Percentiles rank a stretch among this genome's conserved stretches.
Conservation (phyloP, 2,797 vertebrate species). For the Rhyacichthys aspro region DNA sequence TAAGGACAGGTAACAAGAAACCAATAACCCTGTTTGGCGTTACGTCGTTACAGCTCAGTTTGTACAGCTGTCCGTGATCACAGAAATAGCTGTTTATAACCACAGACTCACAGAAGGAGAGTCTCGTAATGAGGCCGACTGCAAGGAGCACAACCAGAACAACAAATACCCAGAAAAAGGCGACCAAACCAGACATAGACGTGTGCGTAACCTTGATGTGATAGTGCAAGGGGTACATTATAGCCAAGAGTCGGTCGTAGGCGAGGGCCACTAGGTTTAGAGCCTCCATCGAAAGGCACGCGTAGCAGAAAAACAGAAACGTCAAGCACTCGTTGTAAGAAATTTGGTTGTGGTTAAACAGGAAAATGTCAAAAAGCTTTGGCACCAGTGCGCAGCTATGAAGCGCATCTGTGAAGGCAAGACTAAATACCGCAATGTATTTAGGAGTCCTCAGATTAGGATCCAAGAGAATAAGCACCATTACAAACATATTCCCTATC, state of each 20-base stretch:
- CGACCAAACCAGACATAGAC: conserved; percentile 48
- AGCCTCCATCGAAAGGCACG: conserved; percentile 4
- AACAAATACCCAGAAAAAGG: conserved; percentile 34
- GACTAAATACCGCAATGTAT: conserved; percentile 9
- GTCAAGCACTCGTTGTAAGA: conserved; percentile 6
- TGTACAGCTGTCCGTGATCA: conserved; percentile 66
- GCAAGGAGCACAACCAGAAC: background rate
- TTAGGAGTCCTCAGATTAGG: conserved; percentile 6
- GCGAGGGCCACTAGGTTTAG: conserved; percentile 23
- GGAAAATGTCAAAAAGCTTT: conserved; percentile 1
- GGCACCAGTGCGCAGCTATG: background rate
- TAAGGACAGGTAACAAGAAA: conserved; percentile 17
- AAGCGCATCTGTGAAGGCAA: background rate
- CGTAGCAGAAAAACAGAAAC: conserved; percentile 6
- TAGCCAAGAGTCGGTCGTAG: conserved; percentile 70
- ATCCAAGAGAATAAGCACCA: conserved; percentile 3
- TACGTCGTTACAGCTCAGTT: conserved; percentile 60
- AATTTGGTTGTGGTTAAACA: background rate
- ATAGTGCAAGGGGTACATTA: conserved; percentile 67
- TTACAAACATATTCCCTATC: conserved; percentile 6
- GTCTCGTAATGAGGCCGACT: conserved; percentile 54
- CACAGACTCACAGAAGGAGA: conserved; percentile 63
- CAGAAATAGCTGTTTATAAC: conserved; percentile 68
- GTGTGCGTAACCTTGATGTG: conserved; percentile 50
- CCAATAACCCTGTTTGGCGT: conserved; percentile 23